A percentile compares a stretch with the other conserved stretches of the same genome.
Evolutionary conservation across 1,140 invertebrate species (phyloP).

Genomic region (Drosophila kikkawai): DNA sequence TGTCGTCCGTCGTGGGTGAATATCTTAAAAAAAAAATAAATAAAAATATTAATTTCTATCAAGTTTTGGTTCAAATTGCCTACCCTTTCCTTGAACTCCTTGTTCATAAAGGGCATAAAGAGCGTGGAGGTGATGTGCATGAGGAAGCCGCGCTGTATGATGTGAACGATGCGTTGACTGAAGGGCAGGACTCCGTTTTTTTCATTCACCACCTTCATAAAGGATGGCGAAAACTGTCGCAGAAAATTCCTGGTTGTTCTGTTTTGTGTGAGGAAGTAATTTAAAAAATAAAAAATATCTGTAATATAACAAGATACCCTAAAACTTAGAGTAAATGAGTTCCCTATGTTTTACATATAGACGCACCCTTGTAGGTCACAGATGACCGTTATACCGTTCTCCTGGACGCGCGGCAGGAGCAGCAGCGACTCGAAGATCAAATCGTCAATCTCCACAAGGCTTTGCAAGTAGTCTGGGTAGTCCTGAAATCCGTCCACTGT

Average conservation of each 20-base stretch:
- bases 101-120: conserved; percentile 78
- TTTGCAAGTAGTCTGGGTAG: conserved; percentile 74
- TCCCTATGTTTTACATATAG: too few species aligned
- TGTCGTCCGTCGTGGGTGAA: conserved; percentile 77
- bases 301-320: too few species aligned
- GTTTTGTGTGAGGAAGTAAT: not conserved
- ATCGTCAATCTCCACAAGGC: conserved; percentile 80
- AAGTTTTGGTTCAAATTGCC: not conserved
- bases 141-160: conserved; percentile 74
- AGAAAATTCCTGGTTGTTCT: conserved; percentile 72
- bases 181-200: conserved; percentile 76
- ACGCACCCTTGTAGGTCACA: conserved; percentile 72
- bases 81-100: conserved; percentile 77
- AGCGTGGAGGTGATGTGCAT: conserved; percentile 73
- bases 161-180: conserved; percentile 65
- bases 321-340: too few species aligned
- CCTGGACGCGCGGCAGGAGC: conserved; percentile 68
- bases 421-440: conserved; percentile 78
- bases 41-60: not conserved
- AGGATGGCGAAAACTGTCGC: conserved; percentile 66
- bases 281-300: not conserved
- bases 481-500: conserved; percentile 75
- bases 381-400: conserved; percentile 78
- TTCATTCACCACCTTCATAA: conserved; percentile 73
- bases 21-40: conserved; percentile 43